Evolutionary conservation across 2,888 invertebrate genomes (phyloP), one percentile per base, ranked within the genome.

Genomic region (Callosobruchus maculatus): DNA sequence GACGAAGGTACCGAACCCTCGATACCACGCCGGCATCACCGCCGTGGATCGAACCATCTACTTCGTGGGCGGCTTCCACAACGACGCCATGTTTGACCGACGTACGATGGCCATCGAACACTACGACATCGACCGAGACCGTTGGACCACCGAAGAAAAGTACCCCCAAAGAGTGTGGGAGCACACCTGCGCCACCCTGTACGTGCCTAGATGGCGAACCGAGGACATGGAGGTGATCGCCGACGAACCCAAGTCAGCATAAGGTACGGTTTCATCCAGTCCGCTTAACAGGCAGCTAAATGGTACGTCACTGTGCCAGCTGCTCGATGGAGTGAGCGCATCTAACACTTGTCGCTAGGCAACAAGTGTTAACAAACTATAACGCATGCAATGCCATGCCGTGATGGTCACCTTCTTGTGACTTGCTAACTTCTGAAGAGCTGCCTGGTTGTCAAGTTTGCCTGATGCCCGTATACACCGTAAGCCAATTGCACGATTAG

Each of bases 91-190:
- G 80, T 92, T 92, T 80, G 91, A 92, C 82, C 89, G 91, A 73
- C 91, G 92, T 76, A 92, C 92, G 74, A 90, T 91, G 2, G 89
- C 90, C 70, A 91, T 93, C 18, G 93, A 93, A 83, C 90, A 90
- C 77, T 93, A 91, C 82, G 91, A 93, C 84, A 85, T 93, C 77
- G 89, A 89, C 49, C 89, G 86, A 0, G 88, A 89, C 77, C 84
- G 86, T 20, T 93, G 93, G 93, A 89, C 89, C 5, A 89, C 89
- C 13, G 90, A 90, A n/a, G 89, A 90, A 78, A 89, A 91, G 76
- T 91, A 92, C 82, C 91, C 92, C 0, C 90, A 91, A 80, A 91
- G 92, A 81, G 90, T 92, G 74, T 93, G 93, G 93, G 93, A 93
- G 82, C 93, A 93, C 80, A 90, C 90, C 0, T 91, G 92, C 82